Base-by-base conservation (phyloP, 2,888 invertebrate genomes). In the Apoda limacodes region DNA sequence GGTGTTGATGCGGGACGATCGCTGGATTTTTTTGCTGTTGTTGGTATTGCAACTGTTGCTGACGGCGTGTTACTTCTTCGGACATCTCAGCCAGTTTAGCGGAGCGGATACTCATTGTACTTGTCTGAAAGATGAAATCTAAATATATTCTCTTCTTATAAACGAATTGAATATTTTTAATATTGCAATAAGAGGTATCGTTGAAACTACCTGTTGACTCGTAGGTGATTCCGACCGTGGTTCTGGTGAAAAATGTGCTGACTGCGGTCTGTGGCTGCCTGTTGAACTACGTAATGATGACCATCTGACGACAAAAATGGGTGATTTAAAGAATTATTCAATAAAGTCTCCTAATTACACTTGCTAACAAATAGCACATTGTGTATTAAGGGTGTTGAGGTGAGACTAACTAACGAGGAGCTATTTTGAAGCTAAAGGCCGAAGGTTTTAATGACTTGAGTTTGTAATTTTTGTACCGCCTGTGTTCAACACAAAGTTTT, bases 81-180 rank as follows among this genome's bases (percentile, higher is more conserved):
- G 90, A 87, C 89, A 92, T 90, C 65, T 92, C 92, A 3, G 87
- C 86, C 34, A 91, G 72, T 57, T 91, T 88, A 0, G 88, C 88
- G 23, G 85, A 83, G 12, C 75, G 66, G 0, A 61, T 63, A 22
- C 45, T 63, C 46, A 65, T 64, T 1, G 59, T 55, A 41, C 43
- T 60, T 10, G 55, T 32, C 32, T 59, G 58, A 35, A 5, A 40
- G 38, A 58, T 65, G 43, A 15, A 43, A 23, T 28, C 28, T 10
- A 25, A 33, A 31, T 10, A 13, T 22, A n/a, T n/a, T n/a, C n/a
- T n/a, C n/a, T n/a, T 13, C 15, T 22, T 11, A 9, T 20, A 21
- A 13, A 9, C 20, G 6, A 9, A 22, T 11, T 20, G 10, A 9
- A 26, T n/a, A 5, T 22, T 24, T 3, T 14, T 7, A 4, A n/a